Conservation (phyloP, 2,888 invertebrate species). For the Mimas tiliae region DNA sequence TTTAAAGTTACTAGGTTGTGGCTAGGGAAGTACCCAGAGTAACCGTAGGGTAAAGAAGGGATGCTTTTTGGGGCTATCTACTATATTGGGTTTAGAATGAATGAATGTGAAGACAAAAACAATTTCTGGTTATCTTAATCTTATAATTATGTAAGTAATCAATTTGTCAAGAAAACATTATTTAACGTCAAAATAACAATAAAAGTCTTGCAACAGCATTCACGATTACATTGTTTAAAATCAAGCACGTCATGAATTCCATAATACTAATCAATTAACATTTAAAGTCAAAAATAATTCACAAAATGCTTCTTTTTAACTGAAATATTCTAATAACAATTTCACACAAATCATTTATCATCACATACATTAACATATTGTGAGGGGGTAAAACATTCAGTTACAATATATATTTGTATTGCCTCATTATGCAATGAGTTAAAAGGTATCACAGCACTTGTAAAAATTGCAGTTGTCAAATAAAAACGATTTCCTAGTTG, state of each 20-base stretch:
- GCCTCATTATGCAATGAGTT: conserved; percentile 59
- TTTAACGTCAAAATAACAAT: conserved; percentile 46
- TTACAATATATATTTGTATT: conserved; percentile 45
- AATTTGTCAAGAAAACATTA: conserved; percentile 43
- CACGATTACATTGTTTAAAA: conserved; percentile 59
- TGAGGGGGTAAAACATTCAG: conserved; percentile 22
- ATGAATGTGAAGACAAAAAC: background rate
- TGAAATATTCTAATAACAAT: conserved; percentile 51
- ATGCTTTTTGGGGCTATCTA: too few relatives aligned
- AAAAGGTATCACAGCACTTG: conserved; percentile 78
- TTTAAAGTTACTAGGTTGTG: too few relatives aligned
- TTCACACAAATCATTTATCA: conserved; percentile 39
- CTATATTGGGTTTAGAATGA: background rate
- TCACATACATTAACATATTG: conserved; percentile 1
- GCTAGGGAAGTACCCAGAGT: too few relatives aligned
- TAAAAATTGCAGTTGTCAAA: conserved; percentile 70
- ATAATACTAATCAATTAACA: conserved; percentile 44
- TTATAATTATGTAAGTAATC: conserved; percentile 41
- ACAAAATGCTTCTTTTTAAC: conserved; percentile 58
- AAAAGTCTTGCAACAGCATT: conserved; percentile 58
- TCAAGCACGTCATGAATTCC: conserved; percentile 53
- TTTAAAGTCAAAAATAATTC: conserved; percentile 51
- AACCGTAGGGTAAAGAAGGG: too few relatives aligned
- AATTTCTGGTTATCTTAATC: conserved; percentile 21
- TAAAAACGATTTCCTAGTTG: conserved; percentile 63